Conservation (phyloP, 2,888 invertebrate species). For the Kryphioiulus occultus region DNA sequence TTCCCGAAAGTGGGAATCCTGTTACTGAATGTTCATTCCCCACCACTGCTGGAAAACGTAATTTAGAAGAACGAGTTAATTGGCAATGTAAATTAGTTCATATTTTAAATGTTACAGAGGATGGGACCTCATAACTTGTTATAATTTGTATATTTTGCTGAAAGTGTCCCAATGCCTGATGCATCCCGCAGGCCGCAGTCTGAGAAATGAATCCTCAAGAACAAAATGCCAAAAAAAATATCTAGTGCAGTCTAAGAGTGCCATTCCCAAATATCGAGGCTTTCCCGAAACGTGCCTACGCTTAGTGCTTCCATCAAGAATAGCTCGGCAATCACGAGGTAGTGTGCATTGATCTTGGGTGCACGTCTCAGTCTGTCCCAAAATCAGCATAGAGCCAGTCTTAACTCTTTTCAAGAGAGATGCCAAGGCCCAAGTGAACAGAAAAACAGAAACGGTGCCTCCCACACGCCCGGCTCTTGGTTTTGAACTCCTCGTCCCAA, state of each 20-base stretch:
- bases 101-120: no score
- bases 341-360: not conserved
- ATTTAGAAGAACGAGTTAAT: no score
- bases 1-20: no score
- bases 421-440: not conserved
- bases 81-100: no score
- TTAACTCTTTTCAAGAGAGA: slow-evolving; percentile 13
- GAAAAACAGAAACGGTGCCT: not conserved
- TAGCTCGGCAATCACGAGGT: not conserved
- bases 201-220: no score
- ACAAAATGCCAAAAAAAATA: no score
- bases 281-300: not conserved
- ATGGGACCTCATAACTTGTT: no score
- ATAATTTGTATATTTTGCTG: no score
- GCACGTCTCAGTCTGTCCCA: not conserved
- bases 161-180: no score
- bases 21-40: no score
- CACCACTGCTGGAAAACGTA: no score
- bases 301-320: not conserved
- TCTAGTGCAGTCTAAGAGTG: not conserved
- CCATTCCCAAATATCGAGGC: not conserved
- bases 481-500: not conserved
- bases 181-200: no score
- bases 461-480: not conserved
- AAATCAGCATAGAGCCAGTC: not conserved